phyloP scores from a whole-genome alignment of 2,113 vertebrate genomes.

The Rissa tridactyla region DNA sequence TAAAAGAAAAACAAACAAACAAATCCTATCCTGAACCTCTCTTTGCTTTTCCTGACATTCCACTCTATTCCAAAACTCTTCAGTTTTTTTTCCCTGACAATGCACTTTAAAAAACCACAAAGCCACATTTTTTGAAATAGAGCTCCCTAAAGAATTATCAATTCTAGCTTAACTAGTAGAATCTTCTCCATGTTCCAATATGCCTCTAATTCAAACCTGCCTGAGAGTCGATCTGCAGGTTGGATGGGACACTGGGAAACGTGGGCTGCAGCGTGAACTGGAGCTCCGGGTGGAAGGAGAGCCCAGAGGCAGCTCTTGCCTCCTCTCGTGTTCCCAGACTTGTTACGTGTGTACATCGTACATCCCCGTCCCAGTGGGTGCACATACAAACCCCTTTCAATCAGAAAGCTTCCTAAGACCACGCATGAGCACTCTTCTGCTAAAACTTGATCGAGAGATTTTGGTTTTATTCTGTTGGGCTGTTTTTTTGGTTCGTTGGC shows the following conservation, averaged over 20 bases:
- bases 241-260: not conserved
- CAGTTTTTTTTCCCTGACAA: not conserved
- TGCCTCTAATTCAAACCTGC: not conserved
- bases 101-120: not conserved
- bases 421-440: not conserved
- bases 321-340: not conserved
- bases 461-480: not conserved
- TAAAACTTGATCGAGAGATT: not conserved
- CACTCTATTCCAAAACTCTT: not conserved
- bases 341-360: fast-evolving
- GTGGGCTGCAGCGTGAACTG: not conserved
- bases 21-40: not conserved
- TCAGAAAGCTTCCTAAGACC: not conserved
- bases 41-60: not conserved
- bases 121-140: not conserved
- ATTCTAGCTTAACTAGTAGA: not conserved
- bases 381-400: no score
- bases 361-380: fast-evolving
- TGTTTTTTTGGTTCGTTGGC: not conserved
- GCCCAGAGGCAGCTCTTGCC: not conserved
- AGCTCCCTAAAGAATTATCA: not conserved
- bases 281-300: not conserved
- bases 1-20: not conserved
- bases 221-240: no score
- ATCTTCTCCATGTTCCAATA: not conserved